A percentile compares a stretch with the other conserved stretches of the same genome.
Evolutionary conservation across 2,113 vertebrate species (phyloP).

Genomic region (Sialia sialis): DNA sequence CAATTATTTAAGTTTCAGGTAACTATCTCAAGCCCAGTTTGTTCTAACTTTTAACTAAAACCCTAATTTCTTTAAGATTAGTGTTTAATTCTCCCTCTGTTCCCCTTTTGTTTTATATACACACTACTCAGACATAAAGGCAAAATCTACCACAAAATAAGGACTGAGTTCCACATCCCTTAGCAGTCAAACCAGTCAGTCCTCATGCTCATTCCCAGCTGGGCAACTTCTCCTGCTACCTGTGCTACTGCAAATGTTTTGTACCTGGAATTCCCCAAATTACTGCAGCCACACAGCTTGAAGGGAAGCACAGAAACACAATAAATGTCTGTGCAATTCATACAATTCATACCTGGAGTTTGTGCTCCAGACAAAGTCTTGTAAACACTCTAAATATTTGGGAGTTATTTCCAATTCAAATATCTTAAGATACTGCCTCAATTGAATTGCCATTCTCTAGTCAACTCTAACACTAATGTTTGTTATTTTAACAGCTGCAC

Average conservation of each 20-base stretch:
- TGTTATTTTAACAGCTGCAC: constrained; percentile 35
- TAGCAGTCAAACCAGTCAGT: background rate
- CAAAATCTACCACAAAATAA: background rate
- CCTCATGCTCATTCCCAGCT: background rate
- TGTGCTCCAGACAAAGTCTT: background rate
- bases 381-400: background rate
- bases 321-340: background rate
- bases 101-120: background rate
- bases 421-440: background rate
- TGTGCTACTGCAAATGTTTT: background rate
- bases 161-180: accelerated
- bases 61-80: too few relatives aligned
- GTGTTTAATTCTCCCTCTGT: background rate
- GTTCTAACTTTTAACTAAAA: too few relatives aligned
- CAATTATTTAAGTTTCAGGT: too few relatives aligned
- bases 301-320: background rate
- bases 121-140: background rate
- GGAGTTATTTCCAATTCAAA: constrained; percentile 6
- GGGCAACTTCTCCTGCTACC: background rate
- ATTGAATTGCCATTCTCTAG: constrained; percentile 5
- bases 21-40: too few relatives aligned
- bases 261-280: background rate
- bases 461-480: constrained; percentile 16
- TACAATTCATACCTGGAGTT: background rate
- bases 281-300: background rate